Percentiles rank a stretch among this genome's conserved stretches.
Conservation (phyloP, 2,113 vertebrate genomes). For the rabbit (Oryctolagus cuniculus) region DNA sequence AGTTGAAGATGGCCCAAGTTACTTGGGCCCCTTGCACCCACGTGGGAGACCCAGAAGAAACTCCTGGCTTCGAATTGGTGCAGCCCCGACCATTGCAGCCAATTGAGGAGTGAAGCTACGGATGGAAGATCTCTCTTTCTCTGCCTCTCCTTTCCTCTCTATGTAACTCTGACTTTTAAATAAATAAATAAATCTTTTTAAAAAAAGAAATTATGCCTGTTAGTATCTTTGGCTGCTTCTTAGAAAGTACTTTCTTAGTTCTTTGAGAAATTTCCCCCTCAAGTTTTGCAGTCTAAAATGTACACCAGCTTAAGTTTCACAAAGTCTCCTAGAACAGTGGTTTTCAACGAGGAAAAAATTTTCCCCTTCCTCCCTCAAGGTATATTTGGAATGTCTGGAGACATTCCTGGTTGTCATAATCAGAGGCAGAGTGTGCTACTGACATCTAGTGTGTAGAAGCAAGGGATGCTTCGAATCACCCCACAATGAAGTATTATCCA, state of each 20-base stretch:
- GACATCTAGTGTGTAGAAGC: not conserved
- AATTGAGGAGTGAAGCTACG: too few relatives aligned
- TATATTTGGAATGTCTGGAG: not conserved
- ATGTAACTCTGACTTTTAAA: too few relatives aligned
- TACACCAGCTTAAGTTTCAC: constrained; percentile 28
- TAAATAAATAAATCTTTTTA: too few relatives aligned
- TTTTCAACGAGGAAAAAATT: constrained; percentile 5
- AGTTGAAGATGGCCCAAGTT: too few relatives aligned
- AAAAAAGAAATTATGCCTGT: not conserved
- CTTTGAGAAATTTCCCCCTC: constrained; percentile 25
- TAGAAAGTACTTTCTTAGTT: not conserved
- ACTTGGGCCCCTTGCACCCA: too few relatives aligned
- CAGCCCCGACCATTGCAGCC: too few relatives aligned
- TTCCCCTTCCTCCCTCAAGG: not conserved
- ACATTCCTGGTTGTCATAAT: constrained; percentile 2
- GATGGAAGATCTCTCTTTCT: too few relatives aligned
- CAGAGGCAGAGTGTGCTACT: not conserved
- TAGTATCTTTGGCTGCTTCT: not conserved
- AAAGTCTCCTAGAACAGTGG: not conserved
- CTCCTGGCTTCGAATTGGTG: too few relatives aligned
- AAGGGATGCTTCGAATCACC: not conserved
- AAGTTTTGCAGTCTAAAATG: constrained; percentile 61
- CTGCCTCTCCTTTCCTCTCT: too few relatives aligned
- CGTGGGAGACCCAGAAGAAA: too few relatives aligned
- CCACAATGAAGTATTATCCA: constrained; percentile 35